These are phyloP conservation scores for Aethina tumida DNA, from an alignment of 1,140 invertebrate species.

Conservation along the genomic window DNA sequence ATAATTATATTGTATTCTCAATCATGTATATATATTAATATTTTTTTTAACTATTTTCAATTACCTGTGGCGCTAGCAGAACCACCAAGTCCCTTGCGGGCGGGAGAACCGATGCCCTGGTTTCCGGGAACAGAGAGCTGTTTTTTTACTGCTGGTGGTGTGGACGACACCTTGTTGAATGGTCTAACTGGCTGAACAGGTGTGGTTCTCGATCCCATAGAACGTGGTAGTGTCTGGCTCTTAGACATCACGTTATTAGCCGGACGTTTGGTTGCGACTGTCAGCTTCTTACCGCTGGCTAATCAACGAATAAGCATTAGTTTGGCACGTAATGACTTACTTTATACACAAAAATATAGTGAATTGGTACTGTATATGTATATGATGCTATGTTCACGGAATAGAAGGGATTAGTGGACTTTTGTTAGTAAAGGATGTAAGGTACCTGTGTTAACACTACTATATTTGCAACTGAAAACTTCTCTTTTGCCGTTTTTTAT, in stretches of 20 bases:
- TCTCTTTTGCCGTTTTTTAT: too few relatives aligned
- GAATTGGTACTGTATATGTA: too few relatives aligned
- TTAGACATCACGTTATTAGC: conserved; percentile 56
- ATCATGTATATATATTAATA: not conserved
- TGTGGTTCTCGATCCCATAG: conserved; percentile 59
- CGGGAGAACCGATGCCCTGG: conserved; percentile 43
- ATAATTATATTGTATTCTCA: not conserved
- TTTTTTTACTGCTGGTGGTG: conserved; percentile 69
- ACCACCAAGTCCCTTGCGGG: too few relatives aligned
- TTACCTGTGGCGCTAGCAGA: not conserved
- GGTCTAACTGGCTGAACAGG: conserved; percentile 36
- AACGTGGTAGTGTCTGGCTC: conserved; percentile 72
- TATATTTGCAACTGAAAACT: too few relatives aligned
- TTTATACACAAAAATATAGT: not conserved
- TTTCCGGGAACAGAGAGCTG: conserved; percentile 61
- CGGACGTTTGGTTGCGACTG: conserved; percentile 53
- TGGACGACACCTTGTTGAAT: conserved; percentile 61
- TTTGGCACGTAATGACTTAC: not conserved
- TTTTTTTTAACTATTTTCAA: conserved; percentile 1
- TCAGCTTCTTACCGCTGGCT: conserved; percentile 65
- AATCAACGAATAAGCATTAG: conserved; percentile 1
- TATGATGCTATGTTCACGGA: too few relatives aligned
- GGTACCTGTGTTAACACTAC: too few relatives aligned
- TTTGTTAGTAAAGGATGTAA: too few relatives aligned
- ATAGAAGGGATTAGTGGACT: too few relatives aligned